Conservation (phyloP, 2,888 invertebrate genomes). For the Eurytoma adleriae region DNA sequence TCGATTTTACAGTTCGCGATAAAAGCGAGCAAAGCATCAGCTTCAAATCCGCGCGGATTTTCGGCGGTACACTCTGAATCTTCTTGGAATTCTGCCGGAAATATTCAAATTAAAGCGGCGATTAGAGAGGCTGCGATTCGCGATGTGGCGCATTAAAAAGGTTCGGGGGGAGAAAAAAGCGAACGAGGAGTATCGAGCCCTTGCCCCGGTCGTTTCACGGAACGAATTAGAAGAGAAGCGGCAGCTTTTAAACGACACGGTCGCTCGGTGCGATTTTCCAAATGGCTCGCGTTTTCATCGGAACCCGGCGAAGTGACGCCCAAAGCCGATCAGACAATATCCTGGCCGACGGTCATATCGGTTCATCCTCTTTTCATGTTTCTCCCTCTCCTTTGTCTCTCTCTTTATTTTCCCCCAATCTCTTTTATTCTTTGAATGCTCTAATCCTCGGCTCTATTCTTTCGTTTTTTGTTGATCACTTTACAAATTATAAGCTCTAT, state of each 20-base stretch:
- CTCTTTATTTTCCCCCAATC: neutral
- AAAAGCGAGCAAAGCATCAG: too few relatives aligned
- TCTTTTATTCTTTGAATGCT: too few relatives aligned
- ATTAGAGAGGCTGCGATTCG: neutral
- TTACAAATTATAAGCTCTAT: too few relatives aligned
- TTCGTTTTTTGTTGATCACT: neutral
- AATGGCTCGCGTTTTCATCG: slow-evolving; percentile 21
- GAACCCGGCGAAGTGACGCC: slow-evolving; percentile 30
- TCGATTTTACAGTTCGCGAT: too few relatives aligned
- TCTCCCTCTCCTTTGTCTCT: neutral
- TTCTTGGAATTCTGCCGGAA: neutral
- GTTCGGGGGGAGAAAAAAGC: neutral
- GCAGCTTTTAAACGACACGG: slow-evolving; percentile 43
- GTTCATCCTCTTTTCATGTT: slow-evolving; percentile 12
- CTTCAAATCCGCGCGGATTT: too few relatives aligned
- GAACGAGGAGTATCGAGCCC: neutral
- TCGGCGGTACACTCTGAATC: too few relatives aligned
- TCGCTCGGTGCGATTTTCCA: slow-evolving; percentile 31
- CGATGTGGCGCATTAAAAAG: neutral
- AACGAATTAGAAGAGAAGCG: slow-evolving; percentile 34
- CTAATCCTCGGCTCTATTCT: neutral
- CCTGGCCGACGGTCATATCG: slow-evolving; percentile 31
- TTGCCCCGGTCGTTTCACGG: slow-evolving; percentile 18
- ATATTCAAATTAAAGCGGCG: neutral
- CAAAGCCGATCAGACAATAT: slow-evolving; percentile 56